Percentiles rank a stretch among this genome's conserved stretches.
Evolutionary conservation across 2,113 vertebrate species (phyloP).

Genomic region (Quiscalus mexicanus): DNA sequence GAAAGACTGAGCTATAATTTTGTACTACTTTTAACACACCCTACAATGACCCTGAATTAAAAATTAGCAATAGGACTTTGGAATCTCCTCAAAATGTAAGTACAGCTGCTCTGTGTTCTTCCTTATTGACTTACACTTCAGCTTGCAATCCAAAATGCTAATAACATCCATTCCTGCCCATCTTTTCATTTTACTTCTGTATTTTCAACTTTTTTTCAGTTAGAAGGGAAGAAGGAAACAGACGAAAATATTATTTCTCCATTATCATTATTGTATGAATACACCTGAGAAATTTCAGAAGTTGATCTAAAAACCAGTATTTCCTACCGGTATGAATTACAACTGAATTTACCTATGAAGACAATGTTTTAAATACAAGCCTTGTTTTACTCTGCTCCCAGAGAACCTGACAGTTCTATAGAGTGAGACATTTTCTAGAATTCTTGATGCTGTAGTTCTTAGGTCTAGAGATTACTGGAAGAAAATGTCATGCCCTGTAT

Average conservation of each 20-base stretch:
- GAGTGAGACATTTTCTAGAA: background rate
- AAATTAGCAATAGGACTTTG: background rate
- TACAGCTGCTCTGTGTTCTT: background rate
- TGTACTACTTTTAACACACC: background rate
- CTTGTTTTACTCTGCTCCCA: background rate
- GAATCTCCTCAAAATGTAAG: background rate
- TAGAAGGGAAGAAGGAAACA: background rate
- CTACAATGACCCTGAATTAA: background rate
- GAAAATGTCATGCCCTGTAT: background rate
- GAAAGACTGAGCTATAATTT: background rate
- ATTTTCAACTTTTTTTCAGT: background rate
- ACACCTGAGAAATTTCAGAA: background rate
- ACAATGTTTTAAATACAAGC: background rate
- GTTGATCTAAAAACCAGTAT: background rate
- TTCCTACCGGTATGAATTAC: background rate
- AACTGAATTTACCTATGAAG: background rate
- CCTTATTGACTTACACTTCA: background rate
- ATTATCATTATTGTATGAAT: background rate
- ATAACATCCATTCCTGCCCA: background rate
- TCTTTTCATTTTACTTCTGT: background rate
- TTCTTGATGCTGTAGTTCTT: background rate
- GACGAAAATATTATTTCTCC: background rate
- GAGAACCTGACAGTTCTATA: background rate
- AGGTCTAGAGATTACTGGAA: background rate
- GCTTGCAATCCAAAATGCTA: background rate